phyloP scores from a whole-genome alignment of 2,797 vertebrate genomes.

The Mionectes olivaceus region DNA sequence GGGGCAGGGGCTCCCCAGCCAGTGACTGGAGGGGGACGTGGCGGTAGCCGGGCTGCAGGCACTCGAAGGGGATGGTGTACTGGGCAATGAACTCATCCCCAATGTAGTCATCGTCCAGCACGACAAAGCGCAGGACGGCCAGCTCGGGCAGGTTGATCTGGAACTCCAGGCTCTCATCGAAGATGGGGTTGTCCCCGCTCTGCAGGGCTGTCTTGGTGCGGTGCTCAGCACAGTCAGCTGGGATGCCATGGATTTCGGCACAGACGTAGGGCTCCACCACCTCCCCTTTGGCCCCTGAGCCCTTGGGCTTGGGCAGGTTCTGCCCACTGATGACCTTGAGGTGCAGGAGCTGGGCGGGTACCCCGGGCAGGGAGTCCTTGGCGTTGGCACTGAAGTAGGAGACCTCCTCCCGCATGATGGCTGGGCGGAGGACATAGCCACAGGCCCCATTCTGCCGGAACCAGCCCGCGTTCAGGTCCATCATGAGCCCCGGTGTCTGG shows the following conservation, averaged over 20 bases:
- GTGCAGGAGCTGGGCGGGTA: slow-evolving; percentile 91
- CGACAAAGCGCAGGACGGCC: slow-evolving; percentile 89
- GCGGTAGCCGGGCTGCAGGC: slow-evolving; percentile 91
- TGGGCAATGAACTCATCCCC: slow-evolving; percentile 95
- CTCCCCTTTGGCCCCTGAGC: slow-evolving; percentile 92
- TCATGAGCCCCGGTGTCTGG: slow-evolving; percentile 92
- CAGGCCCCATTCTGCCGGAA: slow-evolving; percentile 93
- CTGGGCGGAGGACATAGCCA: slow-evolving; percentile 90
- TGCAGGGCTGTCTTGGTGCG: slow-evolving; percentile 92
- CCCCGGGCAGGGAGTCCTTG: slow-evolving; percentile 89
- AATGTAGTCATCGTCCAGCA: slow-evolving; percentile 92
- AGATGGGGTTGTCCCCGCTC: slow-evolving; percentile 91
- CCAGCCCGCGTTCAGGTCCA: slow-evolving; percentile 93
- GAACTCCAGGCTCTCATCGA: slow-evolving; percentile 94
- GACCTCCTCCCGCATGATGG: slow-evolving; percentile 94
- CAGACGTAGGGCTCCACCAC: slow-evolving; percentile 94
- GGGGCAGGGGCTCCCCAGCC: slow-evolving; percentile 88
- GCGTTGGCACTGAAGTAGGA: slow-evolving; percentile 96
- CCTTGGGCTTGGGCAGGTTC: slow-evolving; percentile 92
- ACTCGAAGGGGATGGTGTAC: slow-evolving; percentile 94
- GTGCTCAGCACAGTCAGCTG: slow-evolving; percentile 91
- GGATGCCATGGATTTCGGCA: slow-evolving; percentile 92
- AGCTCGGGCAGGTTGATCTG: slow-evolving; percentile 93
- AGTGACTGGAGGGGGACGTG: slow-evolving; percentile 91
- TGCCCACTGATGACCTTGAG: slow-evolving; percentile 95